Percentiles rank a stretch among this genome's conserved stretches.
Conservation (phyloP, 2,888 invertebrate species). For the Callinectes sapidus region DNA sequence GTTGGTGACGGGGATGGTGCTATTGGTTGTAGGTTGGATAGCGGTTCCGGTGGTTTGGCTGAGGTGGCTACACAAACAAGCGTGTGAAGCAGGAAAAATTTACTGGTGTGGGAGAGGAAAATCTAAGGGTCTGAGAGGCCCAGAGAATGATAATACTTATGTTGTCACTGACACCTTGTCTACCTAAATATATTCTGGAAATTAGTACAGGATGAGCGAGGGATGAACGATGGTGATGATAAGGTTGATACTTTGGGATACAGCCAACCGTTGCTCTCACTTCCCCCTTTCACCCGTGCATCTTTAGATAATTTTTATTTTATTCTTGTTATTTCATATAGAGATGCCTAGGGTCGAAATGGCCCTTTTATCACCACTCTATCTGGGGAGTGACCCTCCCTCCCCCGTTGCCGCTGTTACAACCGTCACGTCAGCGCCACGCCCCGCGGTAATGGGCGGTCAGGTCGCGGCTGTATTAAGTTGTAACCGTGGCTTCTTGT, state of each 20-base stretch:
- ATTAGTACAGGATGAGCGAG: background rate
- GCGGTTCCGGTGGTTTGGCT: background rate
- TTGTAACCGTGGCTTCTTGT: background rate
- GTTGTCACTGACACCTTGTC: background rate
- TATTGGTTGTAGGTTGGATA: background rate
- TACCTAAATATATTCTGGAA: background rate
- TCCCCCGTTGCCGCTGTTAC: background rate
- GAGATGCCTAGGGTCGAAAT: conserved; percentile 20
- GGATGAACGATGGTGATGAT: background rate
- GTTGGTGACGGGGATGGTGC: background rate
- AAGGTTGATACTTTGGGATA: background rate
- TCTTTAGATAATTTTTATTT: conserved; percentile 3
- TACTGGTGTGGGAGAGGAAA: background rate
- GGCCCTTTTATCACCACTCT: conserved; percentile 28
- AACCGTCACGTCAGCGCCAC: conserved; percentile 19
- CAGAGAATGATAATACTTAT: background rate
- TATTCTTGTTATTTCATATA: conserved; percentile 19
- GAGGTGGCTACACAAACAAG: background rate
- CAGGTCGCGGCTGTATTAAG: background rate
- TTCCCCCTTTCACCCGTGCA: background rate
- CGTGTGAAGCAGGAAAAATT: background rate
- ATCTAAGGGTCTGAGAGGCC: background rate
- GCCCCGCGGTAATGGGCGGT: conserved; percentile 12
- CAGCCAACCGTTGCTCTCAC: background rate
- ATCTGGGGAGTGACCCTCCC: conserved; percentile 6